Evolutionary conservation across 2,888 invertebrate genomes (phyloP), one percentile per base, ranked within the genome.

Genomic region (Ornithoptera alexandrae): DNA sequence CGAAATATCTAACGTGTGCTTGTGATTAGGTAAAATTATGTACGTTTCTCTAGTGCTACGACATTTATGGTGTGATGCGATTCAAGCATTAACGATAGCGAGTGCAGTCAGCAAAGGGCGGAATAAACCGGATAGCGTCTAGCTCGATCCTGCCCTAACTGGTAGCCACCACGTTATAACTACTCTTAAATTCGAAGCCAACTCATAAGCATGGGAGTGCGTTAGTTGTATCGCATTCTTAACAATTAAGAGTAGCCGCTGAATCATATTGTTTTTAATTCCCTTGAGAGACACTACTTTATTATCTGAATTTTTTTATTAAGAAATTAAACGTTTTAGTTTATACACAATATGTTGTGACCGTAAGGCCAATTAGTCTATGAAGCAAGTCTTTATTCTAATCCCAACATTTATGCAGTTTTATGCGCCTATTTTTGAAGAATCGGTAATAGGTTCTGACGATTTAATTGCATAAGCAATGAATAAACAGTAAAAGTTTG

Each of bases 81-180:
- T 53, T 57, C 22, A 57, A 30, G 70, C 67, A 72, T 71, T 73
- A 76, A 75, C 82, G 84, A 83, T 76, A 75, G 71, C 77, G 74
- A 76, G 72, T 18, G 59, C 65, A 62, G 58, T 66, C 46, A 59
- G n/a, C 71, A 71, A 71, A 75, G 78, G 79, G 80, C 86, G 81
- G 87, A 81, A 79, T 82, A 77, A 86, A 82, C 88, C 83, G 81
- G 89, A 86, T 88, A 71, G 70, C 72, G 75, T 76, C 80, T 82
- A 75, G 80, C 76, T 71, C 74, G 71, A 81, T 78, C 88, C 83
- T 81, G 85, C 79, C 78, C 77, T 73, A 86, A 85, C 89, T 84
- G 84, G 74, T 74, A 67, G 70, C 72, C 65, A 68, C 70, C 71
- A 69, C 69, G 70, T 68, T 68, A 68, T 73, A 73, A 72, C 75